These are phyloP conservation scores for Halcyon leucocephala DNA, from an alignment of 2,797 vertebrate genomes.

Conservation along the genomic window DNA sequence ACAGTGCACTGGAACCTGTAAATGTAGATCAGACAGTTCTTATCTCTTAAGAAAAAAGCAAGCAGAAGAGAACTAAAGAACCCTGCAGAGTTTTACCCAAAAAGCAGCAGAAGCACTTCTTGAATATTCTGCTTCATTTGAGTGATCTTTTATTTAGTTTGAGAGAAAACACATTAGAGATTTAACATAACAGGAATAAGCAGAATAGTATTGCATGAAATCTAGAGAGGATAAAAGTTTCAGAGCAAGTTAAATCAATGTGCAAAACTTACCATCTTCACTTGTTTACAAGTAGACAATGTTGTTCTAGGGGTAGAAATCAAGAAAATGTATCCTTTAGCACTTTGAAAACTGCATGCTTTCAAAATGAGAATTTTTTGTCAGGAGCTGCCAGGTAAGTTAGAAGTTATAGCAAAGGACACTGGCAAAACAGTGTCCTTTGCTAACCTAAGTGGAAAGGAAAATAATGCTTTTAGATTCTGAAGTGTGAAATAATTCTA, in stretches of 20 bases:
- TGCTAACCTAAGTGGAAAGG: background rate
- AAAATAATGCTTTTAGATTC: background rate
- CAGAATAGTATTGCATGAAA: background rate
- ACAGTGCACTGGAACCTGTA: background rate
- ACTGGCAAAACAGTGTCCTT: background rate
- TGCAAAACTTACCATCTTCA: background rate
- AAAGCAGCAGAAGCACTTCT: background rate
- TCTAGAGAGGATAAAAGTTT: background rate
- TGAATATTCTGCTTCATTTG: background rate
- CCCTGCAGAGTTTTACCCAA: background rate
- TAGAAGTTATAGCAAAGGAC: background rate
- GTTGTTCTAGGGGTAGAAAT: background rate
- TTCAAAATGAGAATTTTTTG: background rate
- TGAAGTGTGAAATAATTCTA: background rate
- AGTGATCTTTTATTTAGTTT: background rate
- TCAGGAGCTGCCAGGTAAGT: background rate
- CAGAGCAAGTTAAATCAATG: background rate
- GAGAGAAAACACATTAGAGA: background rate
- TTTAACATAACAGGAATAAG: background rate
- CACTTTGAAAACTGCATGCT: background rate
- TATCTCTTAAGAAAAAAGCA: background rate
- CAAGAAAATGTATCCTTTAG: background rate
- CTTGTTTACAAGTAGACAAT: background rate
- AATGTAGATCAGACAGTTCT: background rate
- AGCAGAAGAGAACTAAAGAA: background rate